Percentiles rank a stretch among this genome's conserved stretches.
Conservation (phyloP, 2,797 vertebrate species). For the Onychomys leucogaster region DNA sequence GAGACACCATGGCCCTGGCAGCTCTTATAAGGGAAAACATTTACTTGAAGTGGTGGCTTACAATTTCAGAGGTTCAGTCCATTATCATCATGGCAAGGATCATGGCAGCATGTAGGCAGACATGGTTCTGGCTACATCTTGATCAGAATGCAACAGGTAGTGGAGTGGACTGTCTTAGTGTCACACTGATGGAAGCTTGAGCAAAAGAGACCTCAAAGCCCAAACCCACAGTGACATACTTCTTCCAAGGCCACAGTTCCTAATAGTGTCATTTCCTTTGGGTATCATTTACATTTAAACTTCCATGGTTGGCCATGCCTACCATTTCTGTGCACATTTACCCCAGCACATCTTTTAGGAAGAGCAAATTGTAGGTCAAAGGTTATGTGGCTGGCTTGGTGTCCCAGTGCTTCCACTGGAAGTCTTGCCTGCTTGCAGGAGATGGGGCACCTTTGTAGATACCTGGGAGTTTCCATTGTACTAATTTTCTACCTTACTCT, state of each 20-base stretch:
- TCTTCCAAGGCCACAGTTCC: neutral
- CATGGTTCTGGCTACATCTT: neutral
- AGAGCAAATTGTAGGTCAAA: neutral
- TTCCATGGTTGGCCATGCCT: neutral
- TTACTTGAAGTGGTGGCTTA: neutral
- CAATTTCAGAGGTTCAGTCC: neutral
- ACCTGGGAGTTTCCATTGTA: neutral
- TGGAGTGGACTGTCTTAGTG: neutral
- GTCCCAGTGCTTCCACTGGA: neutral
- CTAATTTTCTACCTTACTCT: neutral
- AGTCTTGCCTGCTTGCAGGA: neutral
- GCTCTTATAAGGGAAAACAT: neutral
- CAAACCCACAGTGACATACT: too few relatives aligned
- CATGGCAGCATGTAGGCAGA: too few relatives aligned
- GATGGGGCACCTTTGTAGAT: neutral
- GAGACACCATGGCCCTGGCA: neutral
- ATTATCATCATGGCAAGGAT: neutral
- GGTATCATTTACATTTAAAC: too few relatives aligned
- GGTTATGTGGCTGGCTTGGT: neutral
- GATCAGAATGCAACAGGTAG: neutral
- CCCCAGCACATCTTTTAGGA: neutral
- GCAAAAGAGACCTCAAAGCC: neutral
- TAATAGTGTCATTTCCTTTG: neutral
- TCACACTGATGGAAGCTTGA: neutral
- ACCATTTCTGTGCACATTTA: neutral